Evolutionary conservation across 2,888 invertebrate genomes (phyloP), one percentile per base, ranked within the genome.

Genomic region (Xylophagus ater): DNA sequence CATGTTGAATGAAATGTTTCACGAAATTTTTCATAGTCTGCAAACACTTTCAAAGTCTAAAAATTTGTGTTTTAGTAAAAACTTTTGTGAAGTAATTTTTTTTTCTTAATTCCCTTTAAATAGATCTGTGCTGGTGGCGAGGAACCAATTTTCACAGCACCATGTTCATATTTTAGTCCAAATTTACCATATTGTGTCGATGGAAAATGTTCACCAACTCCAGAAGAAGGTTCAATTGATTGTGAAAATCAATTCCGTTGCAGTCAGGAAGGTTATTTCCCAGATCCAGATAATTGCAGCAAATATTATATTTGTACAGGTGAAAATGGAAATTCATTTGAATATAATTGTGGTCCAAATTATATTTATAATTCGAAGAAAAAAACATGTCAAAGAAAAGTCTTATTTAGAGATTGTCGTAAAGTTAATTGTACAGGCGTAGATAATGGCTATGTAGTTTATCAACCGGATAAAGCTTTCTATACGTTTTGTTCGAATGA

Each of bases 251-350:
- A n/a, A 13, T 40, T 43, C 12, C 34, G 30, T 10, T 44, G 44
- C 26, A 44, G 38, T 13, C 24, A 26, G 9, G 29, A 21, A 33
- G 44, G 44, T 17, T 41, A 41, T 28, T 44, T 44, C 28, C 44
- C 44, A 20, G 37, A 42, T 38, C 38, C 42, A 20, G 14, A 26
- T 15, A 33, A 45, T 21, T 45, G 45, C 18, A 29, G 37, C 12
- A 40, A 41, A 30, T 45, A 42, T 23, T 40, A 30, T 29, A 26
- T 45, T 19, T 45, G 45, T 24, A 25, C 34, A 12, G 35, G 29
- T 20, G 28, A 24, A 12, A 23, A 34, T 5, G 42, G 40, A 7
- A 23, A 10, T 8, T 31, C 40, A 9, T 26, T 30, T 10, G 35
- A 37, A 37, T 45, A 42, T 21, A 32, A 36, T 29, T 42, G 45